Base-by-base conservation (phyloP, 2,113 vertebrate genomes). In the Amphiprion percula region DNA sequence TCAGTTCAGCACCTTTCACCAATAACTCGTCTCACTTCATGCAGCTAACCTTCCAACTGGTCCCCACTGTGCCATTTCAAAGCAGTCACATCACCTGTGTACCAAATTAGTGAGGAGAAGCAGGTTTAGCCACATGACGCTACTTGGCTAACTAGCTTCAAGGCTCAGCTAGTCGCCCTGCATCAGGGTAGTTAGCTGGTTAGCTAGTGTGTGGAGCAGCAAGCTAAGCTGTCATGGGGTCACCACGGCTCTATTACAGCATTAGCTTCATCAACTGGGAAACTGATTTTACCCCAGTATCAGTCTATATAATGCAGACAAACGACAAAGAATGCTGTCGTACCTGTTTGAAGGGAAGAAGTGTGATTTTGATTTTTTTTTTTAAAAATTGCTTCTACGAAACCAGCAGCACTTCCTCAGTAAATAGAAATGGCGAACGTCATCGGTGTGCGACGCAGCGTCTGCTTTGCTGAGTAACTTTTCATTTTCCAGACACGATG, bases 331-430 rank as follows among this genome's bases (percentile, higher is more conserved):
- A 28, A 4, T 15, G 66, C 8, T 86, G 86, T 84, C 84, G 61
- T 92, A 93, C 92, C 91, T 90, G 84, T 80, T 58, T 65, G 86
- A 72, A n/a, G 72, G 46, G 67, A 21, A 66, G 68, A 82, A 75
- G 56, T 30, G 23, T 69, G 19, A 84, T 86, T 80, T 53, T 23
- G 2, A 2, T 65, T 17, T 0, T 21, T 21, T 3, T 19, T 66
- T 64, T 70, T 64, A 83, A 65, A 21, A n/a, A n/a, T n/a, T 10
- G 68, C 70, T 52, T 78, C 80, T 28, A 65, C 84, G 82, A 80
- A 81, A 63, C 37, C 78, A 82, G 64, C 24, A 8, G 53, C 84
- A 86, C 77, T 72, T 86, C 82, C 82, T 83, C 71, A 60, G 84
- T 86, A 86, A 85, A 90, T 59, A 87, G 52, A 82, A 68, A 37